A percentile compares a stretch with the other conserved stretches of the same genome.
Evolutionary conservation across 2,113 vertebrate genomes (phyloP).

Genomic region (Climacteris rufus): DNA sequence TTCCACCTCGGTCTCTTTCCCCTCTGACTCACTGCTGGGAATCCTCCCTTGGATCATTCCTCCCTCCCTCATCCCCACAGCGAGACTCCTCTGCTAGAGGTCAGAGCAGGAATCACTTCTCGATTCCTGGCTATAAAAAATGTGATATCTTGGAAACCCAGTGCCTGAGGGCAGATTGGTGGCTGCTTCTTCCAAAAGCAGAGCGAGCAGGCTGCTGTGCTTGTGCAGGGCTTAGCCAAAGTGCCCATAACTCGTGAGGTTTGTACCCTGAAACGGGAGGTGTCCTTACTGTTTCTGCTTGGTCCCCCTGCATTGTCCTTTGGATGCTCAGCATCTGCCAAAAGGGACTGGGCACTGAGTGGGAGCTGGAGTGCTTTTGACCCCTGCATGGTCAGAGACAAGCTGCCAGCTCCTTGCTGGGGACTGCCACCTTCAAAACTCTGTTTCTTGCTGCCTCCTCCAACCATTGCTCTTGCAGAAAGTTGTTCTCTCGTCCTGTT

Average conservation of each 20-base stretch:
- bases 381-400: neutral
- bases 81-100: neutral
- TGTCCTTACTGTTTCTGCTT: neutral
- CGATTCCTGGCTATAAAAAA: neutral
- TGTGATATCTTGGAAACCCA: neutral
- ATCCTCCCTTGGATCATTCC: conserved; percentile 10
- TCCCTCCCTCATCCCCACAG: neutral
- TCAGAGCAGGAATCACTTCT: neutral
- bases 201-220: neutral
- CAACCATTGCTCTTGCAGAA: neutral
- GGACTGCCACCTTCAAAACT: neutral
- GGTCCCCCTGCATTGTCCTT: neutral
- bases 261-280: neutral
- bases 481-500: neutral
- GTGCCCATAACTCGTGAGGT: neutral
- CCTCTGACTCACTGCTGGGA: conserved; percentile 38
- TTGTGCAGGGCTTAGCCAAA: neutral
- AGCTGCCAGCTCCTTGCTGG: neutral
- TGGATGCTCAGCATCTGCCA: neutral
- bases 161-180: rapidly evolving
- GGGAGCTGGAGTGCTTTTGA: neutral
- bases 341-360: neutral
- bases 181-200: neutral
- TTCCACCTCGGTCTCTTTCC: neutral
- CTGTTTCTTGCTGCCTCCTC: neutral